Evolutionary conservation across 2,888 invertebrate species (phyloP).

Genomic region (Leucophenga maculata): DNA sequence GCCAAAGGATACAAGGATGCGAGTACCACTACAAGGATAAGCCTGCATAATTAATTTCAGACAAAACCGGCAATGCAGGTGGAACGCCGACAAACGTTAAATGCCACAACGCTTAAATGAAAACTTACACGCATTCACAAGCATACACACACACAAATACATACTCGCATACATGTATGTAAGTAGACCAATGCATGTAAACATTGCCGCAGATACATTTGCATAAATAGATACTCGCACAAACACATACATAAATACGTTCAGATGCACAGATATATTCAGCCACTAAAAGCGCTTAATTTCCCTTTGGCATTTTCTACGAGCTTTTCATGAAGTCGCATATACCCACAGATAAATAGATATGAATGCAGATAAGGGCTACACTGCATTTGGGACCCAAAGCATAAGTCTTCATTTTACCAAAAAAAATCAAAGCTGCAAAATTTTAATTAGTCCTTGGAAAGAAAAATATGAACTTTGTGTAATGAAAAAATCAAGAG

Average conservation of each 20-base stretch:
- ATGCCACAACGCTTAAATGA: constrained; percentile 57
- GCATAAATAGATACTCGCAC: constrained; percentile 25
- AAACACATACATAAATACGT: not conserved
- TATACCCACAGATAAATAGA: too few species aligned
- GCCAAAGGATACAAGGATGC: constrained; percentile 33
- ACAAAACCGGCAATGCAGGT: constrained; percentile 30
- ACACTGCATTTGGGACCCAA: too few species aligned
- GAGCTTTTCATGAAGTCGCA: not conserved
- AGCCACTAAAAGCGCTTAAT: constrained; percentile 56
- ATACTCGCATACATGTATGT: not conserved
- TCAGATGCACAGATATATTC: not conserved
- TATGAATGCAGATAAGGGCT: too few species aligned
- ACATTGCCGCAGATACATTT: constrained; percentile 21
- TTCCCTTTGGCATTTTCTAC: constrained; percentile 49
- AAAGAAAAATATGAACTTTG: too few species aligned
- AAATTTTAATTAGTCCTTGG: too few species aligned
- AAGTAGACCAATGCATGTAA: constrained; percentile 19
- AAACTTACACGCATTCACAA: constrained; percentile 39
- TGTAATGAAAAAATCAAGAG: too few species aligned
- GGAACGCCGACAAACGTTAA: constrained; percentile 55
- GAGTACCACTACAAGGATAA: constrained; percentile 53
- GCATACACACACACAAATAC: too few species aligned
- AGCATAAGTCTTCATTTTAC: too few species aligned
- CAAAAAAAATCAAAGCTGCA: too few species aligned
- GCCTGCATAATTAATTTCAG: constrained; percentile 62